Base-by-base conservation (phyloP, 2,797 vertebrate genomes). In the Poecile montanus region DNA sequence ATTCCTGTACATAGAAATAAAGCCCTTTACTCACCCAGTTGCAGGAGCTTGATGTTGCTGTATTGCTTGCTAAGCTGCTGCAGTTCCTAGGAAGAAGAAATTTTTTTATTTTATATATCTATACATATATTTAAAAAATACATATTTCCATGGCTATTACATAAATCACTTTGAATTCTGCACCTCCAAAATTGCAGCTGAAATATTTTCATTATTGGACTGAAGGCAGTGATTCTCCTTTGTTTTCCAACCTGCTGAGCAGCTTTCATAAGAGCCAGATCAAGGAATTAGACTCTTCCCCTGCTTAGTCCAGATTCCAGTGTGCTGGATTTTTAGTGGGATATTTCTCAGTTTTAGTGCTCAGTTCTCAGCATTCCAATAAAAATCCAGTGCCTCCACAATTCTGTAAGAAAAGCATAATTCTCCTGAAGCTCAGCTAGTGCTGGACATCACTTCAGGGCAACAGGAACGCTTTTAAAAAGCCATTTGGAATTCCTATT, bases 1-100 rank as follows among this genome's bases (percentile, higher is more conserved):
- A 63, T 16, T 66, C 65, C 45, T 40, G 14, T 21, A 9, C 18
- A 67, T 2, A 47, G 10, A 72, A 40, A 40, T 27, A 60, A 84
- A 71, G 9, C 18, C 26, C 14, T 70, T 93, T 84, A 93, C 96
- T 96, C 88, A 97, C 96, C 96, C 78, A 97, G 79, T 0, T 96
- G 95, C 38, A 97, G 94, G 26, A 97, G 71, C 70, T 63, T 97
- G 89, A 97, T 88, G 20, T 97, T 96, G 80, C 92, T 96, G 67
- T 96, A 94, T 42, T 97, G 84, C 82, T 96, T 96, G 95, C 95
- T 95, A 30, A 97, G 96, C 88, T 97, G 88, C 75, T 97, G 96
- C 47, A 97, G 94, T 29, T 97, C 96, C 96, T 96, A 72, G 61
- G 19, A 92, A 88, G 15, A 91, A 87, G 8, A 87, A 6, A 8